Evolutionary conservation across 92 coral and sea anemone species (phyloP).

Genomic region (Plumapathes pennacea): DNA sequence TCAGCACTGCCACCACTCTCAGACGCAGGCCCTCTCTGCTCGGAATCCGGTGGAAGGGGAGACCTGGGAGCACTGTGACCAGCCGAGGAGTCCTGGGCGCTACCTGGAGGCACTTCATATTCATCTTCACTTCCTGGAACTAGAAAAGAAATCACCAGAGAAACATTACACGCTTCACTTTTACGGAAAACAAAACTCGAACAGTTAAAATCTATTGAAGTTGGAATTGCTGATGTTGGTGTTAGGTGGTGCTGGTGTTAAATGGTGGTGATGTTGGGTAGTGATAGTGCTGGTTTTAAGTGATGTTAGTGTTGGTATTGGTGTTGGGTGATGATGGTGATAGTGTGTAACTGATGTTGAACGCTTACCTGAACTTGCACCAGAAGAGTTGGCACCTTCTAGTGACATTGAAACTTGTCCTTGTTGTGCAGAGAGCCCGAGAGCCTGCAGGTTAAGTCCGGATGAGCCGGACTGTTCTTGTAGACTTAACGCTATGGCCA

Average conservation of each 20-base stretch:
- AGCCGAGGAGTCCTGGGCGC: slow-evolving; percentile 85
- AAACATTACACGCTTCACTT: too few species aligned
- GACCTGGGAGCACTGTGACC: slow-evolving; percentile 95
- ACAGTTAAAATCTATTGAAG: too few species aligned
- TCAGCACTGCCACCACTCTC: slow-evolving; percentile 98
- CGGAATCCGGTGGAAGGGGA: slow-evolving; percentile 69
- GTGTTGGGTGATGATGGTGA: too few species aligned
- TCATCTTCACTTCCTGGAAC: slow-evolving; percentile 98
- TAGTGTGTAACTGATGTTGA: too few species aligned
- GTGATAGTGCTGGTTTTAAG: too few species aligned
- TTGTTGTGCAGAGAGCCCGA: slow-evolving; percentile 26
- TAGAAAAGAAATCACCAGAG: background rate
- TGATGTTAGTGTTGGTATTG: too few species aligned
- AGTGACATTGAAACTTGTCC: slow-evolving; percentile 30
- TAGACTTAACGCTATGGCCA: slow-evolving; percentile 95
- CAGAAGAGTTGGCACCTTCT: slow-evolving; percentile 60
- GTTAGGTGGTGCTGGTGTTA: too few species aligned
- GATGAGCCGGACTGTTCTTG: slow-evolving; percentile 87
- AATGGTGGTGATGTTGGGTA: too few species aligned
- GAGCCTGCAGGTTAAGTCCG: slow-evolving; percentile 46
- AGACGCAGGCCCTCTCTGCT: slow-evolving; percentile 69
- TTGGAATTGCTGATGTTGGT: too few species aligned
- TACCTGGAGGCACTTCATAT: slow-evolving; percentile 79
- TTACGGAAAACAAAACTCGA: too few species aligned
- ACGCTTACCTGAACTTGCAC: slow-evolving; percentile 51